Evolutionary conservation across 2,797 vertebrate species (phyloP).

Genomic region (Echeneis naucrates): DNA sequence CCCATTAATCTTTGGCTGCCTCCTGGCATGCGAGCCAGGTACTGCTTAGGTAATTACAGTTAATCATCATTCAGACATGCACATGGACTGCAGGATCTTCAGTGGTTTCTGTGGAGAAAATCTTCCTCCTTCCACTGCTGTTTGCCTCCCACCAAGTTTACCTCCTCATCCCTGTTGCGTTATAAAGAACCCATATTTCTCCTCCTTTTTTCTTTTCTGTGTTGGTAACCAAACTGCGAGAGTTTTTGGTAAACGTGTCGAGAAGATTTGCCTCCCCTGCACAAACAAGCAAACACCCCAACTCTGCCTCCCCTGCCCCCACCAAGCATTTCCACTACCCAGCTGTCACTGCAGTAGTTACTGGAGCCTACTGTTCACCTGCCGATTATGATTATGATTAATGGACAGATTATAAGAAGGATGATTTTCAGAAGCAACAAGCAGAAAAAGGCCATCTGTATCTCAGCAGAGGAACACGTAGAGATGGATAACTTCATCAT

Average conservation of each 20-base stretch:
- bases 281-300: conserved; percentile 56
- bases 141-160: conserved; percentile 36
- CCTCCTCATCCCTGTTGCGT: conserved; percentile 28
- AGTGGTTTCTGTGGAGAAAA: conserved; percentile 32
- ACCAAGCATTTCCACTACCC: conserved; percentile 48
- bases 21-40: conserved; percentile 77
- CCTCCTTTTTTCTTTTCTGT: conserved; percentile 1
- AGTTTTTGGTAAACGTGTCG: conserved; percentile 37
- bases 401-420: conserved; percentile 67
- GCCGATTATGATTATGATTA: conserved; percentile 73
- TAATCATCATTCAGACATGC: conserved; percentile 79
- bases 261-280: conserved; percentile 37
- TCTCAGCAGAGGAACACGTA: conserved; percentile 15
- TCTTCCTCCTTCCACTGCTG: conserved; percentile 18
- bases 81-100: conserved; percentile 57
- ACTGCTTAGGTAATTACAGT: conserved; percentile 80
- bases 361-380: conserved; percentile 68
- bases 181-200: conserved; percentile 2
- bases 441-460: conserved; percentile 77
- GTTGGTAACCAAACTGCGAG: conserved; percentile 10
- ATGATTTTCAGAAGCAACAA: conserved; percentile 64
- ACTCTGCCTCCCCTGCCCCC: neutral
- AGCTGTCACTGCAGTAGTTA: conserved; percentile 65
- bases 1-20: conserved; percentile 77
- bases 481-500: conserved; percentile 63